Base-by-base conservation (phyloP, 2,888 invertebrate genomes). In the Euproctis similis region DNA sequence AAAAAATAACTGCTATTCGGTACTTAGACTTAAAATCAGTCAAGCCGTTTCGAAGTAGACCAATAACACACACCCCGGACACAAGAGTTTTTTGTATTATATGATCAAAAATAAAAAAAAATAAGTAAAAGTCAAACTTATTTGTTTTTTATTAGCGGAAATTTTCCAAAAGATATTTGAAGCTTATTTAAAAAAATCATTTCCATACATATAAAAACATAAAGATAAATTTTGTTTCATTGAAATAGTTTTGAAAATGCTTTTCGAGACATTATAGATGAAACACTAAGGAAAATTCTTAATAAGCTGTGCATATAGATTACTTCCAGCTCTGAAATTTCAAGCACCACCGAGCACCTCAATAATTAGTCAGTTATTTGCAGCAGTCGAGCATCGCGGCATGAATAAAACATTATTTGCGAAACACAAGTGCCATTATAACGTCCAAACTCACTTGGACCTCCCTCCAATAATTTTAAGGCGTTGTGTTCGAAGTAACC, bases 351-450 rank as follows among this genome's bases (percentile, higher is more conserved):
- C 57, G 62, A 66, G 69, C 68, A 75, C 75, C 71, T 75, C 62
- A 65, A 75, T 74, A 80, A 77, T 78, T 80, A 81, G 73, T 56
- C 69, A 67, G 72, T 71, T 74, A 75, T 72, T 71, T 71, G 58
- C 66, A 60, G 69, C 58, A 65, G 59, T 55, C 59, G 61, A 69
- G 66, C 69, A 61, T 69, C 67, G 66, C 57, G 63, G 49, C 66
- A 78, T 80, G 81, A 81, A 81, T 81, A 80, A 81, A 77, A 80
- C 80, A 80, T 76, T 57, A 53, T 65, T 61, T 57, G 63, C 60
- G 60, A 59, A 72, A 70, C 66, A 63, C 67, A 61, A 71, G 69
- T 65, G 65, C 66, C 54, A 62, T 59, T 58, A 53, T 51, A 44
- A 41, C 43, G 42, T 32, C 73, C 67, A 61, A 33, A 43, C 25